Percentiles rank a stretch among this genome's conserved stretches.
phyloP scores from a whole-genome alignment of 2,888 invertebrate species.

The Nephrotoma flavescens region DNA sequence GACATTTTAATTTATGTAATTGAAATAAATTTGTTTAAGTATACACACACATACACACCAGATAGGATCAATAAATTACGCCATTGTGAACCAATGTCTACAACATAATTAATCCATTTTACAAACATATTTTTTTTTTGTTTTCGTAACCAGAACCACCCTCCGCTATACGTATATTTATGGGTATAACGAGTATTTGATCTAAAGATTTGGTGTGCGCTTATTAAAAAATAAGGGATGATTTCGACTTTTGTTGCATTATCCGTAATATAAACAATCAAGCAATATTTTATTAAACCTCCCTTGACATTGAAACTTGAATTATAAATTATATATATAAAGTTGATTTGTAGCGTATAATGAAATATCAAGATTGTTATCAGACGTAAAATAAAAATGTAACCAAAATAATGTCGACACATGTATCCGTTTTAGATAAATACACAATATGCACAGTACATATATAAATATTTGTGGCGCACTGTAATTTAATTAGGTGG shows the following conservation, averaged over 20 bases:
- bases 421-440: slow-evolving; percentile 3
- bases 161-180: not conserved
- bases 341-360: not conserved
- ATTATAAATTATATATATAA: not conserved
- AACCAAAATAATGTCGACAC: slow-evolving; percentile 1
- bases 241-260: not conserved
- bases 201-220: not conserved
- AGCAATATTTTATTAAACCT: not conserved
- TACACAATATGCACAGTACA: not conserved
- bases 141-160: not conserved
- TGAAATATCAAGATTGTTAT: not conserved
- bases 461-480: not conserved
- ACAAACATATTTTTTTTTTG: not conserved
- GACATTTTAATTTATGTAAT: not conserved
- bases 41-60: not conserved
- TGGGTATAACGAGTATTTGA: not conserved
- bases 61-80: not conserved
- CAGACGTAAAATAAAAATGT: not conserved
- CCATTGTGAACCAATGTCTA: not conserved
- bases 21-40: not conserved
- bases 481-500: not conserved
- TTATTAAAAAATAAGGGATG: not conserved
- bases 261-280: not conserved
- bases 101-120: not conserved
- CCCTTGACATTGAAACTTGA: not conserved